These are phyloP conservation scores for Drosophila subobscura DNA, from an alignment of 1,140 invertebrate species.

Conservation along the genomic window DNA sequence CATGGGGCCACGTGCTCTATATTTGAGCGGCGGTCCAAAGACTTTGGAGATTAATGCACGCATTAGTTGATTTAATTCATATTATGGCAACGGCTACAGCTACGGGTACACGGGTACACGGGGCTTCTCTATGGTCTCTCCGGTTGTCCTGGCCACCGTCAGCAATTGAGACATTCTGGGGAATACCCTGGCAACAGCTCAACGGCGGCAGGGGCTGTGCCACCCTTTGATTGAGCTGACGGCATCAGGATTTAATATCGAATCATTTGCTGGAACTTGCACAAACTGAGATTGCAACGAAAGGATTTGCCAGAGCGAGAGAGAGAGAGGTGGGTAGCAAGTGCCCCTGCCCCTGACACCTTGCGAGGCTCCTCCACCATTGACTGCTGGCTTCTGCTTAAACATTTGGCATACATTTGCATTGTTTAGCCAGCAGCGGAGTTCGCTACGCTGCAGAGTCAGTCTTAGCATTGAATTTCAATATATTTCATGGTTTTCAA, in stretches of 20 bases:
- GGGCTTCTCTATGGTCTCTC: conserved; percentile 1
- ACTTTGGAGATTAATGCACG: conserved; percentile 82
- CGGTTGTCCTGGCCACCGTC: conserved; percentile 55
- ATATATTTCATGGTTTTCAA: conserved; percentile 80
- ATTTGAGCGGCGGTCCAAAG: conserved; percentile 57
- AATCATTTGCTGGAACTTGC: conserved; percentile 19
- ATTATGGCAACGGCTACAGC: conserved; percentile 56
- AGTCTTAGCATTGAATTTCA: conserved; percentile 72
- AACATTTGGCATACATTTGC: conserved; percentile 54
- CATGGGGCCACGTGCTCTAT: conserved; percentile 74
- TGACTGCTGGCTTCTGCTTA: conserved; percentile 34
- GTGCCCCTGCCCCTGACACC: conserved; percentile 13
- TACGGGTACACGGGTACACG: conserved; percentile 4
- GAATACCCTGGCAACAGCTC: conserved; percentile 64
- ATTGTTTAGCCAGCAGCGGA: conserved; percentile 26
- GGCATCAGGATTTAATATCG: conserved; percentile 45
- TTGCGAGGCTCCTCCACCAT: conserved; percentile 3
- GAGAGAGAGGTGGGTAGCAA: background rate
- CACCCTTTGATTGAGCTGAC: conserved; percentile 12
- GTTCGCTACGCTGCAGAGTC: conserved; percentile 5
- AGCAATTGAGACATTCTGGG: conserved; percentile 78
- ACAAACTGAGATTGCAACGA: conserved; percentile 22
- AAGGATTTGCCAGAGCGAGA: background rate
- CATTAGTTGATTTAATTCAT: conserved; percentile 84
- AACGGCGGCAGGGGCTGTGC: background rate